Evolutionary conservation across 1,140 invertebrate genomes (phyloP).

Genomic region (Lucilia cuprina): DNA sequence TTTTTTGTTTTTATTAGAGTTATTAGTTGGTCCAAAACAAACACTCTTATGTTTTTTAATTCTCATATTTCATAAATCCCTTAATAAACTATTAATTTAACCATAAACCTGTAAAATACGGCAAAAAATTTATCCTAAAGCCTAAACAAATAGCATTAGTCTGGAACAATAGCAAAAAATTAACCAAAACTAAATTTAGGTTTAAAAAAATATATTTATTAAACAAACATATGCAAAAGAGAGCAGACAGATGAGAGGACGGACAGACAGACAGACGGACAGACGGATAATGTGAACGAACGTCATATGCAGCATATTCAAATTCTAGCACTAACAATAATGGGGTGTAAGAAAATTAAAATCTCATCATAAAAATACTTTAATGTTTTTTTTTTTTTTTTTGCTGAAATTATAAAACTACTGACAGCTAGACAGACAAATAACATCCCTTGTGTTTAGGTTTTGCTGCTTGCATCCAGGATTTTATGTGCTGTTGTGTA

Average conservation of each 20-base stretch:
- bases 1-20: no score
- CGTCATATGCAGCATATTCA: background rate
- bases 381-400: background rate
- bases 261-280: no score
- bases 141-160: background rate
- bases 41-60: background rate
- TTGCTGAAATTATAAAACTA: background rate
- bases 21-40: background rate
- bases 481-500: background rate
- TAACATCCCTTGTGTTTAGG: background rate
- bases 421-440: background rate
- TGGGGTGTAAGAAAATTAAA: slow-evolving; percentile 17
- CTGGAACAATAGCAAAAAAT: background rate
- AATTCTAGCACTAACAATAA: background rate
- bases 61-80: background rate
- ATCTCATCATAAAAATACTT: background rate
- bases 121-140: background rate
- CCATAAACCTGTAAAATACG: background rate
- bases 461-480: background rate
- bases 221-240: background rate
- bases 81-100: background rate
- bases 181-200: background rate
- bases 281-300: background rate
- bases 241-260: no score
- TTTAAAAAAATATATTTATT: background rate